A percentile compares a stretch with the other conserved stretches of the same genome.
phyloP scores from a whole-genome alignment of 2,888 invertebrate genomes.

The Himalopsyche anomala region DNA sequence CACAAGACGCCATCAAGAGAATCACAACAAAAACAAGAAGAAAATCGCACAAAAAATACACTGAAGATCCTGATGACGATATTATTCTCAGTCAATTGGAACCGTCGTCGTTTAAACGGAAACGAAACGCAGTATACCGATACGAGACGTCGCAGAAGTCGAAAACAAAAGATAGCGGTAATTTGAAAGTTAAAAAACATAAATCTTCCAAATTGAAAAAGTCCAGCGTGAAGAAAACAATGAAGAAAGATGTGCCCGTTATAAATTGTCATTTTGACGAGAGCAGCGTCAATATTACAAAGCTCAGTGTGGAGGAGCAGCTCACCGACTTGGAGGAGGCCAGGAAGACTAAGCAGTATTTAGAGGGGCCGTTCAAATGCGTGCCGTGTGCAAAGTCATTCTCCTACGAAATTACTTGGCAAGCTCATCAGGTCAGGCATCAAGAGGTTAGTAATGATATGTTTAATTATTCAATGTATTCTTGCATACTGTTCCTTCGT shows the following conservation, averaged over 20 bases:
- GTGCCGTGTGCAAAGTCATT: slow-evolving; percentile 58
- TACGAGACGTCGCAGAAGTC: slow-evolving; percentile 5
- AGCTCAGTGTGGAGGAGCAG: slow-evolving; percentile 49
- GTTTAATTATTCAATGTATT: background rate
- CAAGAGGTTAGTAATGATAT: slow-evolving; percentile 46
- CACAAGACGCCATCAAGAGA: background rate
- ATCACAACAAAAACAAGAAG: background rate
- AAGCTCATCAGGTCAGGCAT: slow-evolving; percentile 48
- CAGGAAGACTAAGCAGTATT: slow-evolving; percentile 35
- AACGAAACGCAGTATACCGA: background rate
- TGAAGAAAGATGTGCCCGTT: background rate
- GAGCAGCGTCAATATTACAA: slow-evolving; percentile 46
- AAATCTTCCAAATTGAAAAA: slow-evolving; percentile 7
- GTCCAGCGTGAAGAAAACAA: background rate
- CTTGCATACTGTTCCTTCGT: background rate
- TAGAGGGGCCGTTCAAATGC: slow-evolving; percentile 52
- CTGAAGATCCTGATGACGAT: background rate
- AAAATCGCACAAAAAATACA: background rate
- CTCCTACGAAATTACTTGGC: slow-evolving; percentile 47
- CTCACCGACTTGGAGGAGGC: slow-evolving; percentile 45
- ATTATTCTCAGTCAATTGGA: background rate
- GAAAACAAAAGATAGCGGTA: background rate
- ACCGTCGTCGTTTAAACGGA: slow-evolving; percentile 23
- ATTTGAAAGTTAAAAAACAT: background rate
- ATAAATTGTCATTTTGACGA: slow-evolving; percentile 53